Evolutionary conservation across 2,888 invertebrate genomes (phyloP).

Genomic region (Imbricaverruca yamaguchii): DNA sequence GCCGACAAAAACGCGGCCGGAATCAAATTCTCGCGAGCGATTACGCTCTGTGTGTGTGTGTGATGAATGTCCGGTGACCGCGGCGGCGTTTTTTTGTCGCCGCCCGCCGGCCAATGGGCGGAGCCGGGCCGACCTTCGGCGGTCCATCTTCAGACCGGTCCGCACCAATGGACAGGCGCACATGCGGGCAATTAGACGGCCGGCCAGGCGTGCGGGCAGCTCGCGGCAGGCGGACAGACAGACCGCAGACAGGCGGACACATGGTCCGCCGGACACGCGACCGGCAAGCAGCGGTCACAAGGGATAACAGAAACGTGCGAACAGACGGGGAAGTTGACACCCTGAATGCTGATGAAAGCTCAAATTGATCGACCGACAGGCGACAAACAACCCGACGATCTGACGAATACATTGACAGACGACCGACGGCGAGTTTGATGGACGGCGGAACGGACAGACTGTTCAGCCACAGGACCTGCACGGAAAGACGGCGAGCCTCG

Average conservation of each 20-base stretch:
- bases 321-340: neutral
- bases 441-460: too few species aligned
- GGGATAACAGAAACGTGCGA: neutral
- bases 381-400: neutral
- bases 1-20: neutral
- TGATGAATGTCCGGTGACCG: neutral
- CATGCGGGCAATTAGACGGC: neutral
- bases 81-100: neutral
- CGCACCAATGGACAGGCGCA: too few species aligned
- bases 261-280: neutral
- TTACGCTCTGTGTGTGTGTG: neutral
- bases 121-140: neutral
- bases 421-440: neutral
- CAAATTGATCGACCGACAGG: neutral
- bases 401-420: neutral
- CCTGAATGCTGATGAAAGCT: neutral
- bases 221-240: neutral
- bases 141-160: neutral
- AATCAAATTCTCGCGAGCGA: constrained; percentile 14
- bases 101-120: neutral
- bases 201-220: neutral
- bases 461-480: too few species aligned
- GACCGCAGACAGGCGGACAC: neutral
- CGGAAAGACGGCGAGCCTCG: too few species aligned
- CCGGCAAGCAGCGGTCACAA: neutral